Percentiles rank a stretch among this genome's conserved stretches.
Evolutionary conservation across 2,888 invertebrate genomes (phyloP).

Genomic region (Macrophya annulata): DNA sequence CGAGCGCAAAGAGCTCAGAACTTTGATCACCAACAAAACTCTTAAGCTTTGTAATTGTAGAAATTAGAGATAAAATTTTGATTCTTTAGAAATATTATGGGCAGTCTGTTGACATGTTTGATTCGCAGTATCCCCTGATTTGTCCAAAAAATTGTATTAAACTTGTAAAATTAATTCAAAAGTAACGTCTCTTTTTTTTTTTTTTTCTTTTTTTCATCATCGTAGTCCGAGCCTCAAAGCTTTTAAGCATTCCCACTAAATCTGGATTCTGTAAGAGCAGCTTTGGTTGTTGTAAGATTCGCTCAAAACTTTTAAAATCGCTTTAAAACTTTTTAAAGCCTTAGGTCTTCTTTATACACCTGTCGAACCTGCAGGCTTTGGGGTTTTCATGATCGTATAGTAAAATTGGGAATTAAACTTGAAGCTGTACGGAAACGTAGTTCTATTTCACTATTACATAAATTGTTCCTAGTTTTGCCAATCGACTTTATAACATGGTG

Average conservation of each 20-base stretch:
- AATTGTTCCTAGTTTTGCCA: not conserved
- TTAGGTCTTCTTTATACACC: not conserved
- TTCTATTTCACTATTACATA: not conserved
- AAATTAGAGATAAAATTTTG: constrained; percentile 6
- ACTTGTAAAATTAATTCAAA: not conserved
- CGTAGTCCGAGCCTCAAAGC: not conserved
- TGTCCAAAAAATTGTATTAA: not conserved
- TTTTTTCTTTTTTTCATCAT: not conserved
- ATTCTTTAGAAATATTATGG: not conserved
- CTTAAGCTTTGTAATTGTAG: not conserved
- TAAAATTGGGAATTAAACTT: not conserved
- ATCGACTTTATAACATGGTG: not conserved
- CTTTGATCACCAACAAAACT: not conserved
- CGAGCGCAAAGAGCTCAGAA: not conserved
- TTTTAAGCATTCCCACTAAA: not conserved
- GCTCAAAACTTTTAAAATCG: constrained; percentile 10
- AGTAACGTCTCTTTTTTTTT: not conserved
- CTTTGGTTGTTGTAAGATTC: not conserved
- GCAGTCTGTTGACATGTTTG: not conserved
- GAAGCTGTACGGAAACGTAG: not conserved
- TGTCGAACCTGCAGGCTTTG: not conserved
- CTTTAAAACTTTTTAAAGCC: not conserved
- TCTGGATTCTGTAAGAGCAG: not conserved
- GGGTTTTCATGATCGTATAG: constrained; percentile 24
- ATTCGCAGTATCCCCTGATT: not conserved